phyloP scores from a whole-genome alignment of 2,888 invertebrate genomes.

The Bursaphelenchus okinawaensis region DNA sequence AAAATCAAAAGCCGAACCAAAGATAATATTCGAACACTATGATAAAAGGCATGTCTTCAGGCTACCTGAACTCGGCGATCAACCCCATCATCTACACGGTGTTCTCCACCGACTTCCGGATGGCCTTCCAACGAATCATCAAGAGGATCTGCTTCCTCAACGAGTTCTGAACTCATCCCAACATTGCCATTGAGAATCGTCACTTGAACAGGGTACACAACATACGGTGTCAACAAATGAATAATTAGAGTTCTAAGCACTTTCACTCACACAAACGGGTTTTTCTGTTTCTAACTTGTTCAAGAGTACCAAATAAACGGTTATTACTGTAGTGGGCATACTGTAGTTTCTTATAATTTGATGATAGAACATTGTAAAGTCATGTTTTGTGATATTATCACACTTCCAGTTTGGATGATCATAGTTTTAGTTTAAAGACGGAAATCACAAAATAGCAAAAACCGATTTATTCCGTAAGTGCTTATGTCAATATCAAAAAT shows the following conservation, averaged over 20 bases:
- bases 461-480: too few relatives aligned
- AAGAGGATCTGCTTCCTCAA: conserved; percentile 42
- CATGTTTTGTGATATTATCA: too few relatives aligned
- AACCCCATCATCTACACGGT: conserved; percentile 58
- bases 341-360: too few relatives aligned
- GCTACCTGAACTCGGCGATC: conserved; percentile 59
- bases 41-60: conserved; percentile 28
- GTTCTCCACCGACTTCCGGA: conserved; percentile 56
- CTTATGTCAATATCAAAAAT: too few relatives aligned
- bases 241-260: background rate
- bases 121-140: conserved; percentile 55
- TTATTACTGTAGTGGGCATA: background rate
- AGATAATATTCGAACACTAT: background rate
- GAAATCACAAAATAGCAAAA: too few relatives aligned
- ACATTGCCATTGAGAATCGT: too few relatives aligned
- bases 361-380: too few relatives aligned
- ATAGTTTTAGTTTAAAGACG: too few relatives aligned
- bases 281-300: background rate
- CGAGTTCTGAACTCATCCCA: conserved; percentile 16
- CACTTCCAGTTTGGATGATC: too few relatives aligned
- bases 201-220: background rate
- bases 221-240: background rate
- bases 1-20: background rate
- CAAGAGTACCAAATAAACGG: background rate
- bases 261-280: background rate